phyloP scores from a whole-genome alignment of 2,888 invertebrate genomes.

The Marronus borbonicus region DNA sequence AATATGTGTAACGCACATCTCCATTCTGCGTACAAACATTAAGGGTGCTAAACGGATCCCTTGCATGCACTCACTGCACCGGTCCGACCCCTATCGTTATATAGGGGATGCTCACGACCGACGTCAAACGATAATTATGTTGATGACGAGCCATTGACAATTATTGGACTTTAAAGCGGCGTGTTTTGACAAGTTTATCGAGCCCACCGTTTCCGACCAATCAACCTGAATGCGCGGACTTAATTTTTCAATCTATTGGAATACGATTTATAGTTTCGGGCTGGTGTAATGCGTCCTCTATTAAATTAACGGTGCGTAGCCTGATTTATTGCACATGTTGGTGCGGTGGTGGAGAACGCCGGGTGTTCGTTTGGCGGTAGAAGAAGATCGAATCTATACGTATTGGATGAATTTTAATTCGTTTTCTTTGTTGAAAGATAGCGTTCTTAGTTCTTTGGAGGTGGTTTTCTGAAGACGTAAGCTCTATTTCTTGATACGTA shows the following conservation, averaged over 20 bases:
- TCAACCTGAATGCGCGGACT: conserved; percentile 20
- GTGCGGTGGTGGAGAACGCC: too few relatives aligned
- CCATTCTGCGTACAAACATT: neutral
- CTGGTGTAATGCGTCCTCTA: conserved; percentile 2
- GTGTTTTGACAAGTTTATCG: conserved; percentile 54
- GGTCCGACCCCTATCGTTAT: conserved; percentile 4
- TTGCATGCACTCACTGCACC: neutral
- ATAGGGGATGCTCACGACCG: neutral
- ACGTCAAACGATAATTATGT: conserved; percentile 41
- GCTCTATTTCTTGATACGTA: too few relatives aligned
- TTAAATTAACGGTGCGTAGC: conserved; percentile 9
- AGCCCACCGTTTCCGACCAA: neutral
- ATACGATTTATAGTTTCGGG: conserved; percentile 44
- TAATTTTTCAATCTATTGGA: conserved; percentile 53
- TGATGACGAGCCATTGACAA: conserved; percentile 54
- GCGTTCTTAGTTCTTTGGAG: too few relatives aligned
- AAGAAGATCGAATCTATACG: too few relatives aligned
- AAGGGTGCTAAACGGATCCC: neutral
- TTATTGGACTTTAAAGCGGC: conserved; percentile 54
- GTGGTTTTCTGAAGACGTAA: too few relatives aligned
- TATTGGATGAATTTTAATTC: too few relatives aligned
- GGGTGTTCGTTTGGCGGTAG: too few relatives aligned
- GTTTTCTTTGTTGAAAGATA: too few relatives aligned
- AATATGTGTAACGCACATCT: too few relatives aligned
- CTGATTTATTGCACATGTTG: neutral